Conservation (phyloP, 2,113 vertebrate genomes). For the Cyanistes caeruleus region DNA sequence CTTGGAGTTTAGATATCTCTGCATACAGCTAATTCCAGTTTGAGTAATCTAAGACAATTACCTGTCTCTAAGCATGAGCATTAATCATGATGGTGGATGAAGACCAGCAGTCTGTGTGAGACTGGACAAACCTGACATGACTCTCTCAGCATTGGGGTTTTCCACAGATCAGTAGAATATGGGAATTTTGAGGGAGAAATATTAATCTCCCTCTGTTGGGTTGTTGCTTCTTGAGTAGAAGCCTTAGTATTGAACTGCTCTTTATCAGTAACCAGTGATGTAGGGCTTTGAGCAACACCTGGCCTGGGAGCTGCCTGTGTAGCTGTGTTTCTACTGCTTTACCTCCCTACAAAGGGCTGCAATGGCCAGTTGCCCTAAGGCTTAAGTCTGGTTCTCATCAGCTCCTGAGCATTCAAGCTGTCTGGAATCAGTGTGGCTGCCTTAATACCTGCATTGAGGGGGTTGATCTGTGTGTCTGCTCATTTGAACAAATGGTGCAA, state of each 20-base stretch:
- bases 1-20: background rate
- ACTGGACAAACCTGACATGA: background rate
- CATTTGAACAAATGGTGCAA: background rate
- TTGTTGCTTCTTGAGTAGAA: background rate
- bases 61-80: background rate
- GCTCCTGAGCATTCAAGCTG: background rate
- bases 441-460: background rate
- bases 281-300: background rate
- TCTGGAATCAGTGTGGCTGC: background rate
- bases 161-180: background rate
- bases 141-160: background rate
- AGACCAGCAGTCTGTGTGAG: background rate
- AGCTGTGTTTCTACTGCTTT: background rate
- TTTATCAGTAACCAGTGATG: background rate
- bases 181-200: background rate
- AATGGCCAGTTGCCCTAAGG: background rate
- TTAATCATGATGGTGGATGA: background rate
- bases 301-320: background rate
- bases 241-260: background rate
- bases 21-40: background rate
- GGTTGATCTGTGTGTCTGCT: background rate
- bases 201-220: background rate
- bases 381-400: background rate
- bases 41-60: background rate
- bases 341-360: background rate